These are phyloP conservation scores for Todus mexicanus DNA, from an alignment of 2,797 vertebrate genomes.

Conservation along the genomic window DNA sequence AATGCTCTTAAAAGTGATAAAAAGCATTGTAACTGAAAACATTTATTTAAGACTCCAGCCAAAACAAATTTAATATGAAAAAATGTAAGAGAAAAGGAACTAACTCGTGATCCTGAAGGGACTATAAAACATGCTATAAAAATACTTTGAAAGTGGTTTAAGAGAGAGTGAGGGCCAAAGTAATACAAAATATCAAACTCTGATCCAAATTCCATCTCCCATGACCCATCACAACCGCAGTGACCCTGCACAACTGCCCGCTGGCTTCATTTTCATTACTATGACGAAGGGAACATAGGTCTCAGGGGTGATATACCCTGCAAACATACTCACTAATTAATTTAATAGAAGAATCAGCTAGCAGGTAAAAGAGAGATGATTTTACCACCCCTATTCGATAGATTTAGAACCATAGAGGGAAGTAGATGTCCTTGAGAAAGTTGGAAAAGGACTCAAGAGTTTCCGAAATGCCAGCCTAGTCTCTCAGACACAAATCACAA, in stretches of 20 bases:
- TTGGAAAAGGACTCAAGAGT: background rate
- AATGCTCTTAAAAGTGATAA: background rate
- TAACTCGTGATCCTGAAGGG: background rate
- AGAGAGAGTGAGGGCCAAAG: background rate
- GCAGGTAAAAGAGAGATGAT: background rate
- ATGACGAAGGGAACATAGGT: background rate
- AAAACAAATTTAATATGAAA: background rate
- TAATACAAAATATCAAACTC: background rate
- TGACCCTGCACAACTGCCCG: background rate
- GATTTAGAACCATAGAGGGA: background rate
- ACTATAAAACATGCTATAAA: slow-evolving; percentile 18
- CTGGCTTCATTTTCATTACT: background rate
- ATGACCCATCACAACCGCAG: background rate
- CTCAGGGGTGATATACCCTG: background rate
- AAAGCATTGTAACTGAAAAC: background rate
- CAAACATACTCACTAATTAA: background rate
- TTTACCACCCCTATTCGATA: background rate
- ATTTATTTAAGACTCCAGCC: background rate
- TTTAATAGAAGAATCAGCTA: background rate
- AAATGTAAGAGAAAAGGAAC: background rate
- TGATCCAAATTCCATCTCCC: background rate
- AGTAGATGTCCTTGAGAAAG: background rate
- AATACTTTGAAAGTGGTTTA: slow-evolving; percentile 4
- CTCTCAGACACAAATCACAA: background rate
- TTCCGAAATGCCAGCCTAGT: background rate